Evolutionary conservation across 2,797 vertebrate species (phyloP), one percentile per base, ranked within the genome.

Genomic region (Bryconaethiops microstoma): DNA sequence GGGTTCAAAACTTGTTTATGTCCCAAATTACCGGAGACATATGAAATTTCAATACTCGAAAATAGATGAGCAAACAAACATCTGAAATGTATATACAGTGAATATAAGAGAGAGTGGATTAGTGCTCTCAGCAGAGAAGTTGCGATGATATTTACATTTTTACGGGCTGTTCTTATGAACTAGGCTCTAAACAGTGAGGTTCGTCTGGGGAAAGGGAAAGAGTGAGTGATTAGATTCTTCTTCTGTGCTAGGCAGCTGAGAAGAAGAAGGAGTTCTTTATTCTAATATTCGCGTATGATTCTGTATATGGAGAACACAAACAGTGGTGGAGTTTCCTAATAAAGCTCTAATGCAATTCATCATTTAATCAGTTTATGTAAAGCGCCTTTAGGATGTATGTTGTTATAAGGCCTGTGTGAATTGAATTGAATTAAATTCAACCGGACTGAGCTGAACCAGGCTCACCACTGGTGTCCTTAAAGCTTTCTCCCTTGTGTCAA

Each of bases 21-120:
- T 23, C 57, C 42, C 4, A 68, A 45, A 13, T 78, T 52, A 25
- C 21, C 54, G 25, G 55, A 74, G 62, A 64, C 45, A 10, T 54
- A 74, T 74, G n/a, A 78, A 78, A 82, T 52, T 68, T 35, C 25
- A 45, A 13, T 77, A 52, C 67, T 67, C 72, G 60, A 67, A 82
- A 82, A 67, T 50, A 77, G 52, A 59, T 8, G 29, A 54, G 74
- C 25, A 71, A 70, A 76, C 48, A 76, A 72, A 68, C 72, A 76
- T 25, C 40, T 74, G 54, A 54, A 29, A 19, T 42, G n/a, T 14
- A 45, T 48, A 75, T 64, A 50, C n/a, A 52, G 12, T 16, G 63
- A 75, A 69, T 76, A 21, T 19, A 39, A 82, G 12, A 10, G 5
- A 54, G 54, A 74, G 57, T 12, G 42, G 62, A 74, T 70, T 14